Conservation (phyloP, 2,797 vertebrate genomes). For the Hipposideros larvatus region DNA sequence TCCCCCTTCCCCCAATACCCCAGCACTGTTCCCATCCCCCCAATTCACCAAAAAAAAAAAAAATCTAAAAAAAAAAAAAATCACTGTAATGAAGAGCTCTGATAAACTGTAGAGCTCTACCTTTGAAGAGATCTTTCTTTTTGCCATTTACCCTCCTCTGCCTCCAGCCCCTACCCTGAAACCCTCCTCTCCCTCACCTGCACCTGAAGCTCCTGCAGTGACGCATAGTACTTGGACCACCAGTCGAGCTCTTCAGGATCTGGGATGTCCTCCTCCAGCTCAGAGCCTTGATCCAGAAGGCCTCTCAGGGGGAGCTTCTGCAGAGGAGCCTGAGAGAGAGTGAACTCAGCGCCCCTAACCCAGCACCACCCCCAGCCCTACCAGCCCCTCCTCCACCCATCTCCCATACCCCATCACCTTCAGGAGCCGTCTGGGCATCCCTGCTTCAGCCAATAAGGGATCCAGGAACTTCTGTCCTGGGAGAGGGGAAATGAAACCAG, state of each 20-base stretch:
- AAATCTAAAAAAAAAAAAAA: too few relatives aligned
- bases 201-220: constrained; percentile 92
- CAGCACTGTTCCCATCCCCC: too few relatives aligned
- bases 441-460: not conserved
- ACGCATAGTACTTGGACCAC: constrained; percentile 98
- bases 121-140: not conserved
- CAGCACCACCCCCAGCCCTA: not conserved
- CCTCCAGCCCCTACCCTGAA: not conserved
- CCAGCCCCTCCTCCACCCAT: not conserved
- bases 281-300: constrained; percentile 85
- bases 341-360: not conserved
- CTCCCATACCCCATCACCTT: not conserved
- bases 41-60: too few relatives aligned
- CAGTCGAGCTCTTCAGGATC: constrained; percentile 96
- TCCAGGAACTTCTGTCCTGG: constrained; percentile 53
- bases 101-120: not conserved
- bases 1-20: too few relatives aligned
- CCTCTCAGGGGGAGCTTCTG: constrained; percentile 88
- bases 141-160: not conserved
- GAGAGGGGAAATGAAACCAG: not conserved
- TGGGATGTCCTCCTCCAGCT: constrained; percentile 93
- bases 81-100: not conserved
- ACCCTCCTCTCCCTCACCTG: constrained; percentile 85
- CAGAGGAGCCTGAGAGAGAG: constrained; percentile 87
- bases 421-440: not conserved